Conservation (phyloP, 2,797 vertebrate species). For the Oreochromis grahami region DNA sequence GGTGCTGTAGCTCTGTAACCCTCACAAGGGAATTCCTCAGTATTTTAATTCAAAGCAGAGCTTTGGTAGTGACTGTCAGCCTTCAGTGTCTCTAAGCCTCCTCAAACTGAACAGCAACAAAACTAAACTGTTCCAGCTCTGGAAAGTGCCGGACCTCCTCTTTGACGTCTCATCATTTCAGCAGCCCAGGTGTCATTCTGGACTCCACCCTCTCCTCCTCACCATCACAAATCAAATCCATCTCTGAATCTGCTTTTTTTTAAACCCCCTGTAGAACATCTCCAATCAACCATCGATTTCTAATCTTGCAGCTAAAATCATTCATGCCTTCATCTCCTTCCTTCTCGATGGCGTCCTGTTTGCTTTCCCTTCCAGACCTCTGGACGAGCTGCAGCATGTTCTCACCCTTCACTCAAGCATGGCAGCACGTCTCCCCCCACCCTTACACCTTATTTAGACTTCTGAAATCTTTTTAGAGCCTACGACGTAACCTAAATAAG, state of each 20-base stretch:
- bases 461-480: background rate
- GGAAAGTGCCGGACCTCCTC: background rate
- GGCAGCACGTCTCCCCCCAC: background rate
- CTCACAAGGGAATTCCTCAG: background rate
- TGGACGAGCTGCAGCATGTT: background rate
- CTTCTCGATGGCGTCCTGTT: background rate
- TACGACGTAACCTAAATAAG: background rate
- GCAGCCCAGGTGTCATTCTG: background rate
- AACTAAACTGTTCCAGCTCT: background rate
- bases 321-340: background rate
- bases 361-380: background rate
- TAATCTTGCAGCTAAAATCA: background rate
- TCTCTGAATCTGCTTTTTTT: background rate
- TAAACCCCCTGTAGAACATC: background rate
- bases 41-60: background rate
- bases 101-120: background rate
- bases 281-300: background rate
- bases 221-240: background rate
- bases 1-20: background rate
- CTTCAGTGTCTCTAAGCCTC: background rate
- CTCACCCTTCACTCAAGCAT: background rate
- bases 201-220: background rate
- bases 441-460: background rate
- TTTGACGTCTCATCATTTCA: background rate
- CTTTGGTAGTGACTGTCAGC: background rate